Conservation (phyloP, 2,113 vertebrate species). For the Bagarius yarrelli region DNA sequence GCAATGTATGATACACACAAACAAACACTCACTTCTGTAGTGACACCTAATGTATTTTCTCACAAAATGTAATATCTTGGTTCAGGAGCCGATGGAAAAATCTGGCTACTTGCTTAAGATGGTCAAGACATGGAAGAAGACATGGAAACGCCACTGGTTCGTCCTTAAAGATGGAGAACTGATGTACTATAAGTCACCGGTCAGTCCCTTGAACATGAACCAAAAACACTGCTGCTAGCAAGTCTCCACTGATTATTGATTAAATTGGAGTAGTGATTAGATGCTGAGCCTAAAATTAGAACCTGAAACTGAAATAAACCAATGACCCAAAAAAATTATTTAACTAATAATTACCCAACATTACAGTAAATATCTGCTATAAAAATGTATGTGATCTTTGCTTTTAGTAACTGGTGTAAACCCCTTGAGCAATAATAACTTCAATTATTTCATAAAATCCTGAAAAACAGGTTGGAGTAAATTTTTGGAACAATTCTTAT, state of each 20-base stretch:
- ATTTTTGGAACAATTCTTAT: not conserved
- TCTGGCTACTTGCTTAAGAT: conserved; percentile 97
- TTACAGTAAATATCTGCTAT: not conserved
- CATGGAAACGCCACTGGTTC: conserved; percentile 97
- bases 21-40: not conserved
- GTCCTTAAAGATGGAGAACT: conserved; percentile 96
- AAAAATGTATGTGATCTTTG: not conserved
- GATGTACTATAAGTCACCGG: conserved; percentile 95
- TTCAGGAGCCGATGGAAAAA: conserved; percentile 92
- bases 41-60: not conserved
- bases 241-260: too few species aligned
- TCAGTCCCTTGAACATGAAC: conserved; percentile 66
- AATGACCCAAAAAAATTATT: not conserved
- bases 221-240: not conserved
- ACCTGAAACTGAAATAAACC: not conserved
- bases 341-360: not conserved
- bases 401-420: not conserved
- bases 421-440: not conserved
- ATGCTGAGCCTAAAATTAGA: not conserved
- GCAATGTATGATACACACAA: conserved; percentile 77
- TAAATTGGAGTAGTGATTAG: not conserved
- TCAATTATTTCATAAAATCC: not conserved
- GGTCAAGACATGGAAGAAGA: conserved; percentile 90
- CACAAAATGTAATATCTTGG: conserved; percentile 6
- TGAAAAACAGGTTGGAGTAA: not conserved